Evolutionary conservation across 2,113 vertebrate species (phyloP).

Genomic region (Sander lucioperca): DNA sequence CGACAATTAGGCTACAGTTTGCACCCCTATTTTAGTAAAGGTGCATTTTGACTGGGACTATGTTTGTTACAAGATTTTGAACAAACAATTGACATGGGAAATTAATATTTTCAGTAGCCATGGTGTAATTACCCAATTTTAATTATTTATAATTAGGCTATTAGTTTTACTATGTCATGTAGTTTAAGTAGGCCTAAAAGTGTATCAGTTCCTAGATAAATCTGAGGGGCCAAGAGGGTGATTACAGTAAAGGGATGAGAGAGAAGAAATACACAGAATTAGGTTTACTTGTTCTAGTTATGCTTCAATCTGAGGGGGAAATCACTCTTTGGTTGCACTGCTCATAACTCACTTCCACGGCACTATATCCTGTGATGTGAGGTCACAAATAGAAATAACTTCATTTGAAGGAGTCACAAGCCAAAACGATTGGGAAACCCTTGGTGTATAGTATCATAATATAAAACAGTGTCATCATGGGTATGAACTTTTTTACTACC

Average conservation of each 20-base stretch:
- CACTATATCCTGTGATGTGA: slow-evolving; percentile 33
- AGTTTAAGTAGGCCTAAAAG: not conserved
- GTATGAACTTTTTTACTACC: slow-evolving; percentile 4
- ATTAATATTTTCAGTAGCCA: not conserved
- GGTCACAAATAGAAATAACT: slow-evolving; percentile 55
- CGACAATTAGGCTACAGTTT: not conserved
- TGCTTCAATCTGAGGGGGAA: slow-evolving; percentile 10
- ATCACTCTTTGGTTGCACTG: slow-evolving; percentile 11
- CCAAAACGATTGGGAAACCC: slow-evolving; percentile 22
- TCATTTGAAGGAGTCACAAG: slow-evolving; percentile 41
- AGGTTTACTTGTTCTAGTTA: not conserved
- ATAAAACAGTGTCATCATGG: not conserved
- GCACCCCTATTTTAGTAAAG: not conserved
- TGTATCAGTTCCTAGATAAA: not conserved
- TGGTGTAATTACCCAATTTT: not conserved
- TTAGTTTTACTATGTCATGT: not conserved
- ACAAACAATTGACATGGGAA: not conserved
- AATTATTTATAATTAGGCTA: not conserved
- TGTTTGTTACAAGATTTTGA: not conserved
- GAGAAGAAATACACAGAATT: not conserved
- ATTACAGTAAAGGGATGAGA: not conserved
- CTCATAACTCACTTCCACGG: slow-evolving; percentile 49
- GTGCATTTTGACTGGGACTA: not conserved
- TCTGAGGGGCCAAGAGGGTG: not conserved
- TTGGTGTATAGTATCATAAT: not conserved